phyloP scores from a whole-genome alignment of 2,113 vertebrate genomes.

The Podilymbus podiceps region DNA sequence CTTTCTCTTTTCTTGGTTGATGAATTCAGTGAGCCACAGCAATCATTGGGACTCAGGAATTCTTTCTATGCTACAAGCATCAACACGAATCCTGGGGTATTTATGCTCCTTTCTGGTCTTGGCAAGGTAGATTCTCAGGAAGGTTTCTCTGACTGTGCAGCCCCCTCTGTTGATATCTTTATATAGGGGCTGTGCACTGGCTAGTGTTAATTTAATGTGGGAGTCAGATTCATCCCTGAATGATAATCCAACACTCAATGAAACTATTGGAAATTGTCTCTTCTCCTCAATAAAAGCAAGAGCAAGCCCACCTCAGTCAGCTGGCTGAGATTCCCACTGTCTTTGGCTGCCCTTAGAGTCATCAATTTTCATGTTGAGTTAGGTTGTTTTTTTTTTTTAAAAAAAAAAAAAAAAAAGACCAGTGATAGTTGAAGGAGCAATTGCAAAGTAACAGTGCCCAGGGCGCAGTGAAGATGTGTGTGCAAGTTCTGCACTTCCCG shows the following conservation, averaged over 20 bases:
- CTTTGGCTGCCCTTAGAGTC: neutral
- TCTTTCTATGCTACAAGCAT: neutral
- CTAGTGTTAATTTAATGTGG: neutral
- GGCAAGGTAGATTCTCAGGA: neutral
- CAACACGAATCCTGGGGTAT: neutral
- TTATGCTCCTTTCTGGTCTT: neutral
- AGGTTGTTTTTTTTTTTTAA: neutral
- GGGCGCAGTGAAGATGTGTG: fast-evolving
- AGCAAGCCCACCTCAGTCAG: neutral
- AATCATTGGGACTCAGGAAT: fast-evolving
- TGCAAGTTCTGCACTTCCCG: neutral
- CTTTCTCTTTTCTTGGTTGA: neutral
- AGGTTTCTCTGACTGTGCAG: neutral
- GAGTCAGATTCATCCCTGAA: neutral
- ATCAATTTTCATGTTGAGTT: neutral
- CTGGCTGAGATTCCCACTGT: neutral
- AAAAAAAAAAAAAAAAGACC: no score
- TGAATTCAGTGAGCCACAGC: fast-evolving
- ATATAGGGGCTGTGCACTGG: neutral
- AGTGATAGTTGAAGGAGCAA: neutral
- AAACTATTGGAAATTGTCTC: neutral
- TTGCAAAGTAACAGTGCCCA: neutral
- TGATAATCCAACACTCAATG: neutral
- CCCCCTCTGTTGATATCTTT: neutral
- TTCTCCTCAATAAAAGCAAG: neutral